These are phyloP conservation scores for Syrista parreyssii DNA, from an alignment of 2,888 invertebrate species.

Conservation along the genomic window DNA sequence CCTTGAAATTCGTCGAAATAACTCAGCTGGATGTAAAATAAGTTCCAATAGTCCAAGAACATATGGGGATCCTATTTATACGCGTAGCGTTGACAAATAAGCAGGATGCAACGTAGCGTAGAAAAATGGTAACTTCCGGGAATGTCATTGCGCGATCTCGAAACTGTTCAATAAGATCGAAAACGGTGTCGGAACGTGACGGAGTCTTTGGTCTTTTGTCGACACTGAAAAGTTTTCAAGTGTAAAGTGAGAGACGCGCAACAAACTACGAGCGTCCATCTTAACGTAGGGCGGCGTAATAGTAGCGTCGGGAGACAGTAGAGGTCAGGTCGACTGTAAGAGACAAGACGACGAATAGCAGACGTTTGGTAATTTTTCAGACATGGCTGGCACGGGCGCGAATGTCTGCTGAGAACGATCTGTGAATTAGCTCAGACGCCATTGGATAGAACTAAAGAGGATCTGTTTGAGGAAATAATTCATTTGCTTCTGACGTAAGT, in stretches of 20 bases:
- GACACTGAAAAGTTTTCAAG: not conserved
- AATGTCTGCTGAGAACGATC: slow-evolving; percentile 75
- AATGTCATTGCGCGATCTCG: not conserved
- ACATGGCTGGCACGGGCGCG: slow-evolving; percentile 70
- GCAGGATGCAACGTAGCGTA: not conserved
- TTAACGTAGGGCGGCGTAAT: not conserved
- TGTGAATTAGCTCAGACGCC: slow-evolving; percentile 74
- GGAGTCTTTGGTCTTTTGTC: not conserved
- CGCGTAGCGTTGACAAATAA: not conserved
- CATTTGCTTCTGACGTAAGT: slow-evolving; percentile 78
- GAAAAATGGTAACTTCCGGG: not conserved
- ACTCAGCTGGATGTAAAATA: not conserved
- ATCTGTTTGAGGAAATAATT: slow-evolving; percentile 76
- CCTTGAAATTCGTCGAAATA: not conserved
- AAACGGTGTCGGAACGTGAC: not conserved
- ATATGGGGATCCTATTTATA: not conserved
- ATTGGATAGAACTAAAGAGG: slow-evolving; percentile 70
- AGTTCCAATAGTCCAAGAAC: not conserved
- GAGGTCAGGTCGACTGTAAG: not conserved
- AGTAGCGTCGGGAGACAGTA: not conserved
- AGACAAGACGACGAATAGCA: not conserved
- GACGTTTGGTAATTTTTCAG: slow-evolving; percentile 59
- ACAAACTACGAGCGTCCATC: not conserved
- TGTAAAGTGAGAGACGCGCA: not conserved
- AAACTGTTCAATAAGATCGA: not conserved